A percentile compares a stretch with the other conserved stretches of the same genome.
Conservation (phyloP, 2,888 invertebrate species). For the Onchidella celtica region DNA sequence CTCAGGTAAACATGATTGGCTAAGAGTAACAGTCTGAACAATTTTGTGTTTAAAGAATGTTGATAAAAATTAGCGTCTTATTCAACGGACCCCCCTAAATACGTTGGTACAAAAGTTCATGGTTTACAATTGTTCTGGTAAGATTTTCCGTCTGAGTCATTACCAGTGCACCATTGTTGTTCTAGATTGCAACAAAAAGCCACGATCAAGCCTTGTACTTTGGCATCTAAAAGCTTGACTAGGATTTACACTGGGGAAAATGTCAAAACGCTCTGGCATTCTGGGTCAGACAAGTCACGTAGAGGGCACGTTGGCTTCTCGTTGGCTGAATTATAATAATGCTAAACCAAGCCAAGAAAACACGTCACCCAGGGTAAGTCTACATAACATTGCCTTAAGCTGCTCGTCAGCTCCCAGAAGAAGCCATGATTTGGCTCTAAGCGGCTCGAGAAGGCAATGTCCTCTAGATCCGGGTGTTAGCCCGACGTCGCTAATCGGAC, state of each 20-base stretch:
- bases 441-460: slow-evolving; percentile 4
- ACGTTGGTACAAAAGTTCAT: no score
- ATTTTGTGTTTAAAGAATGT: no score
- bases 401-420: neutral
- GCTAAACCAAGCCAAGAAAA: neutral
- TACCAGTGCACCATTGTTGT: no score
- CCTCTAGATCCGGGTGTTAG: neutral
- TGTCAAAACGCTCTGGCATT: neutral
- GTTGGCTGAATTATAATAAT: no score
- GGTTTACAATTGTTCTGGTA: no score
- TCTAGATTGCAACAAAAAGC: neutral
- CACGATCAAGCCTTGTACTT: neutral
- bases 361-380: neutral
- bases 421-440: slow-evolving; percentile 14
- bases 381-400: neutral
- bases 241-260: neutral
- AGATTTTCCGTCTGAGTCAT: no score
- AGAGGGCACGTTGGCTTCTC: neutral
- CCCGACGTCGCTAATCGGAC: neutral
- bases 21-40: no score
- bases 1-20: no score
- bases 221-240: neutral
- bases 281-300: neutral
- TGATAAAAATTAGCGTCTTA: no score
- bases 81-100: no score